These are phyloP conservation scores for Gnatocerus cornutus DNA, from an alignment of 2,888 invertebrate genomes.

Conservation along the genomic window DNA sequence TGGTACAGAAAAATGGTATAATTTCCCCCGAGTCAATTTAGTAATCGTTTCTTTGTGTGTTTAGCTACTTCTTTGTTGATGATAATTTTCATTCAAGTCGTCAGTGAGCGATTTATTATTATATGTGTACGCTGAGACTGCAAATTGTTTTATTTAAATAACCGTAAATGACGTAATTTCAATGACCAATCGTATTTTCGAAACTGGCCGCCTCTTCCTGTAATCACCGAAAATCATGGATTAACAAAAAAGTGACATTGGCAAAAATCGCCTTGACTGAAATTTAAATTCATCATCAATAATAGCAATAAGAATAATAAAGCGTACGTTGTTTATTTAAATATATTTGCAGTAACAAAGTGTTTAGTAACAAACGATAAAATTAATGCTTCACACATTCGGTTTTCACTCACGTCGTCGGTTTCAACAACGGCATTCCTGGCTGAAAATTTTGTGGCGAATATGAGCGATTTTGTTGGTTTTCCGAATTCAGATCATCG, in stretches of 20 bases:
- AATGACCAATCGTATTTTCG: conserved; percentile 8
- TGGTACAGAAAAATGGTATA: not conserved
- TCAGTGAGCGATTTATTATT: conserved; percentile 42
- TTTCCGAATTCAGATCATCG: conserved; percentile 15
- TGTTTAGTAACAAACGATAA: conserved; percentile 33
- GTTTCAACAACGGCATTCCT: conserved; percentile 23
- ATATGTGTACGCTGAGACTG: conserved; percentile 45
- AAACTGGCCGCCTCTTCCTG: not conserved
- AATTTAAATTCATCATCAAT: not conserved
- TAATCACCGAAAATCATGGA: not conserved
- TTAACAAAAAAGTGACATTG: not conserved
- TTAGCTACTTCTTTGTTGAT: conserved; percentile 25
- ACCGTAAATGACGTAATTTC: conserved; percentile 31
- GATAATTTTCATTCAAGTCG: conserved; percentile 35
- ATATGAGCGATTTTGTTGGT: not conserved
- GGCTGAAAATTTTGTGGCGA: not conserved
- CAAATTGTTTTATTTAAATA: conserved; percentile 48
- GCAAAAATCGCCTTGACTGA: not conserved
- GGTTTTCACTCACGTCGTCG: conserved; percentile 26
- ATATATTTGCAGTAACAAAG: conserved; percentile 20
- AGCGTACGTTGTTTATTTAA: conserved; percentile 22
- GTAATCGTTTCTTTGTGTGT: too few relatives aligned
- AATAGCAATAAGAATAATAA: too few relatives aligned
- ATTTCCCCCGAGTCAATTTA: not conserved
- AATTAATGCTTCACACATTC: conserved; percentile 36